phyloP scores from a whole-genome alignment of 2,888 invertebrate genomes.

The Drosophila putrida region DNA sequence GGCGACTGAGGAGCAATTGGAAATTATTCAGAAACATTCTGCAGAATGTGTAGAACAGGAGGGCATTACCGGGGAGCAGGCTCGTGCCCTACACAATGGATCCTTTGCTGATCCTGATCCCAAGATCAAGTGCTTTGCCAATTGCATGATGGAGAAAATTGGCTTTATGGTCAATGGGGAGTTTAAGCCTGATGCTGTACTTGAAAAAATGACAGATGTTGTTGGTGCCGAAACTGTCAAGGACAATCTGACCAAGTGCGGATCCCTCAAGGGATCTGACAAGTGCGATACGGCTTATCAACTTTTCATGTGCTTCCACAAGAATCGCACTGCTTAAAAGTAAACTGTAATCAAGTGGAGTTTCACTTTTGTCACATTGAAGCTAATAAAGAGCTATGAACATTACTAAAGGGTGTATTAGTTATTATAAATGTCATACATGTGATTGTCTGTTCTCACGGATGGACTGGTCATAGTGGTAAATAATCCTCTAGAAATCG shows the following conservation, averaged over 20 bases:
- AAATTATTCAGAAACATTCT: constrained; percentile 42
- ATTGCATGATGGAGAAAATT: constrained; percentile 76
- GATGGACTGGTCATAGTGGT: too few relatives aligned
- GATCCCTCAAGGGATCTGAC: constrained; percentile 43
- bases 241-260: constrained; percentile 48
- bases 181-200: constrained; percentile 50
- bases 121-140: constrained; percentile 73
- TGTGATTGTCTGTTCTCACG: too few relatives aligned
- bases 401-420: neutral
- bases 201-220: constrained; percentile 40
- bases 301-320: constrained; percentile 55
- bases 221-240: constrained; percentile 53
- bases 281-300: constrained; percentile 69
- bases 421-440: too few relatives aligned
- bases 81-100: constrained; percentile 52
- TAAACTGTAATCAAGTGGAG: neutral
- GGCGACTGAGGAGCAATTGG: constrained; percentile 68
- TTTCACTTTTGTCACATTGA: too few relatives aligned
- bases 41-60: constrained; percentile 62
- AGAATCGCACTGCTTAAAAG: constrained; percentile 25
- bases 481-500: too few relatives aligned
- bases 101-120: constrained; percentile 58
- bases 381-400: constrained; percentile 17
- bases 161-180: constrained; percentile 69
- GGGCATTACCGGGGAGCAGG: constrained; percentile 62